Base-by-base conservation (phyloP, 2,888 invertebrate species). In the Sabellastarte sp. region DNA sequence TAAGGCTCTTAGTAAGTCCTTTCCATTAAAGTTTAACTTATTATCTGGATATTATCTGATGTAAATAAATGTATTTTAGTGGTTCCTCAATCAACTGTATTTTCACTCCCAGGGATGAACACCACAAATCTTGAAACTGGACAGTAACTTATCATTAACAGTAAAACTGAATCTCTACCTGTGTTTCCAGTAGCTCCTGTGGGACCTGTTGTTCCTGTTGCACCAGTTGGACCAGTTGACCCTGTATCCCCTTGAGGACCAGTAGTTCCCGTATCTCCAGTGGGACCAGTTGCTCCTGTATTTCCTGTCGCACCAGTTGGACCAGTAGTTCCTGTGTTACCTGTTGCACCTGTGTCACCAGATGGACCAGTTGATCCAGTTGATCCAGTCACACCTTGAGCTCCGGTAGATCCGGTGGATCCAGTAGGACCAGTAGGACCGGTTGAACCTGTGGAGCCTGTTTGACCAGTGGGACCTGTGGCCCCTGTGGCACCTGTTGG, bases 101-200 rank as follows among this genome's bases (percentile, higher is more conserved):
- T n/a, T n/a, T n/a, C n/a, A n/a, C n/a, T n/a, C n/a, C n/a, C n/a
- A n/a, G n/a, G n/a, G n/a, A n/a, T n/a, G n/a, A n/a, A n/a, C n/a
- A n/a, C n/a, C n/a, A n/a, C n/a, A n/a, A n/a, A n/a, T n/a, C n/a
- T n/a, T n/a, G n/a, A n/a, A n/a, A n/a, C n/a, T n/a, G n/a, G n/a
- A n/a, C n/a, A n/a, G n/a, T n/a, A n/a, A n/a, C n/a, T n/a, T n/a
- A n/a, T n/a, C n/a, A n/a, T n/a, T n/a, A n/a, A n/a, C n/a, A n/a
- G n/a, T n/a, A n/a, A n/a, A n/a, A n/a, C n/a, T n/a, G n/a, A n/a
- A n/a, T n/a, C n/a, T n/a, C n/a, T n/a, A n/a, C n/a, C n/a, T n/a
- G n/a, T n/a, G n/a, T n/a, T n/a, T n/a, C 53, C 53, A 20, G 53
- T 53, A 20, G 53, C 20, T 29, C 64, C 64, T 28, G 26, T 57